Conservation (phyloP, 2,113 vertebrate genomes). For the Grus americana region DNA sequence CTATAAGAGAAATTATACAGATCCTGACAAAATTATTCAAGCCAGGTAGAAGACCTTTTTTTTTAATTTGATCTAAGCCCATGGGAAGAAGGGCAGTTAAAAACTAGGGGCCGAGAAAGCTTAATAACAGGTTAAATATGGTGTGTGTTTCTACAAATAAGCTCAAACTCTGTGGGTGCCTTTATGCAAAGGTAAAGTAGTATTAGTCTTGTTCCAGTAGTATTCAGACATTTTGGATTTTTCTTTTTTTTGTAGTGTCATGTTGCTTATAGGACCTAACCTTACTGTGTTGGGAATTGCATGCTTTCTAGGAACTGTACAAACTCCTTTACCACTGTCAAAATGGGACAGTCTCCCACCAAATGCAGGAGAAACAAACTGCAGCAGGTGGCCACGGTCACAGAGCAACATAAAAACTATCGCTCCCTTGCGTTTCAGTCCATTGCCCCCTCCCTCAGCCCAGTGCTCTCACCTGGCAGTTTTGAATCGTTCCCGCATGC, state of each 20-base stretch:
- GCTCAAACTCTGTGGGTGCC: neutral
- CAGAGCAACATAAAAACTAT: fast-evolving
- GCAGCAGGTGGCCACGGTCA: neutral
- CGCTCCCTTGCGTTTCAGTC: neutral
- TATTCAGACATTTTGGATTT: neutral
- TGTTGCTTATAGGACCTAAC: neutral
- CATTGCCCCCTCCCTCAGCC: neutral
- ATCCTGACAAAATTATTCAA: neutral
- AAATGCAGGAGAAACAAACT: neutral
- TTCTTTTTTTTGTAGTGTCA: neutral
- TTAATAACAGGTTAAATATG: neutral
- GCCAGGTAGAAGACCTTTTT: neutral
- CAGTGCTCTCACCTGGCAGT: neutral
- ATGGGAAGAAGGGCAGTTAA: neutral
- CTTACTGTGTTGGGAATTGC: neutral
- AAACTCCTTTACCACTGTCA: neutral
- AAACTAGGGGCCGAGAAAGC: neutral
- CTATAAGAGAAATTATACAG: neutral
- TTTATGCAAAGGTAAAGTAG: neutral
- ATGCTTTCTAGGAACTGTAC: constrained; percentile 20
- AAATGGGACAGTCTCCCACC: neutral
- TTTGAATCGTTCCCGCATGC: neutral
- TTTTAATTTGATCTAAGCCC: neutral
- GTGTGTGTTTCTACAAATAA: neutral
- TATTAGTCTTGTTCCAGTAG: neutral